phyloP scores from a whole-genome alignment of 2,888 invertebrate genomes.

The Allolobophora icterica region DNA sequence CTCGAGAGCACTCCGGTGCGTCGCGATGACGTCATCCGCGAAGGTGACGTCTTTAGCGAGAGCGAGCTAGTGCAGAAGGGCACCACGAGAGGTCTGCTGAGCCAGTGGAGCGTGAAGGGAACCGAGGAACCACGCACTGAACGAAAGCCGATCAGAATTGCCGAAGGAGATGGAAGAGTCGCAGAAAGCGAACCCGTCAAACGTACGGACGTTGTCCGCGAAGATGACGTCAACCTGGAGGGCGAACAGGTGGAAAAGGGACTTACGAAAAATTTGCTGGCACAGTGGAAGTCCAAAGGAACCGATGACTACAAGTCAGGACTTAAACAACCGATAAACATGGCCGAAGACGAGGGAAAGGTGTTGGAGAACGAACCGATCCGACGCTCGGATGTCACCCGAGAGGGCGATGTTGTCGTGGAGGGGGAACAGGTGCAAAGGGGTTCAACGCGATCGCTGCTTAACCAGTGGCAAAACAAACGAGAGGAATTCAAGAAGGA shows the following conservation, averaged over 20 bases:
- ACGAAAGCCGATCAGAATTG: conserved; percentile 32
- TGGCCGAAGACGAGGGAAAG: conserved; percentile 30
- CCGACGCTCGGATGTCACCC: conserved; percentile 5
- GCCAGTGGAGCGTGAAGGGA: conserved; percentile 32
- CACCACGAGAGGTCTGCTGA: background rate
- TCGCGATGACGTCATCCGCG: conserved; percentile 20
- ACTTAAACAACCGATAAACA: background rate
- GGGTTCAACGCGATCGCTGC: conserved; percentile 24
- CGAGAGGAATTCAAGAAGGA: conserved; percentile 24
- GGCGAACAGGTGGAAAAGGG: conserved; percentile 33
- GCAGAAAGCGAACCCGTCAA: conserved; percentile 28
- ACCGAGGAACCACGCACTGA: conserved; percentile 34
- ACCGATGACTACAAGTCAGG: conserved; percentile 34
- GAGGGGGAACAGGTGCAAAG: background rate
- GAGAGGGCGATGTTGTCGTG: background rate
- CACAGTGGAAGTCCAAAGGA: conserved; percentile 35
- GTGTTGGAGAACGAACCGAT: conserved; percentile 31
- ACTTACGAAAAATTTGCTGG: conserved; percentile 22
- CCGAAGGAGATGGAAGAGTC: conserved; percentile 28
- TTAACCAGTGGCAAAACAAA: conserved; percentile 33
- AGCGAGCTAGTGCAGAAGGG: conserved; percentile 20
- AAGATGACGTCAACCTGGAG: background rate
- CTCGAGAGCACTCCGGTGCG: conserved; percentile 21
- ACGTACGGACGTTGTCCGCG: conserved; percentile 11
- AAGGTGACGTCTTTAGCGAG: background rate